Percentiles rank a stretch among this genome's conserved stretches.
Evolutionary conservation across 2,797 vertebrate species (phyloP).

Genomic region (Urosaurus nigricauda): DNA sequence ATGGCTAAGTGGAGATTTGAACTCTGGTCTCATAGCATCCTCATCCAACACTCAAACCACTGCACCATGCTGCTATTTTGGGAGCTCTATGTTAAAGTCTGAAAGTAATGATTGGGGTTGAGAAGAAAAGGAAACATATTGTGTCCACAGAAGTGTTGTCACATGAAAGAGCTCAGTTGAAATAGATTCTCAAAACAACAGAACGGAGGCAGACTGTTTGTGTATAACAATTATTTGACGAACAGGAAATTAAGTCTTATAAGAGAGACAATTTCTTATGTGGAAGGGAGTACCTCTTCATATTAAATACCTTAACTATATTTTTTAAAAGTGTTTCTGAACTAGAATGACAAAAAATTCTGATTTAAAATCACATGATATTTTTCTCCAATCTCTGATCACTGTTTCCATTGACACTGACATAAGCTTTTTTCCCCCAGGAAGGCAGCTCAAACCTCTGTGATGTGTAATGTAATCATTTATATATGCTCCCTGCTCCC

Average conservation of each 20-base stretch:
- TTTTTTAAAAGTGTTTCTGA: slow-evolving; percentile 16
- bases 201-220: not conserved
- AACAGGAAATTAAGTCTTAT: slow-evolving; percentile 21
- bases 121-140: not conserved
- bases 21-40: too few relatives aligned
- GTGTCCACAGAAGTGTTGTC: not conserved
- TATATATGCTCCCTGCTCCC: not conserved
- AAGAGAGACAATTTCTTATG: not conserved
- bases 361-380: slow-evolving; percentile 23
- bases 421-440: not conserved
- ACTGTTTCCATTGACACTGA: slow-evolving; percentile 16
- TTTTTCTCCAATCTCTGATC: not conserved
- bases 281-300: slow-evolving; percentile 11
- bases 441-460: slow-evolving; percentile 25
- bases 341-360: slow-evolving; percentile 14
- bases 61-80: too few relatives aligned
- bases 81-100: not conserved
- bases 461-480: slow-evolving; percentile 10
- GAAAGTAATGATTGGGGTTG: not conserved
- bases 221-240: slow-evolving; percentile 11
- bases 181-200: not conserved
- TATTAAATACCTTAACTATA: not conserved
- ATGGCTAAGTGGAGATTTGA: too few relatives aligned
- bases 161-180: not conserved
- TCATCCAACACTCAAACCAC: too few relatives aligned